Evolutionary conservation across 1,140 invertebrate genomes (phyloP).

Genomic region (Rhizoglyphus robini): DNA sequence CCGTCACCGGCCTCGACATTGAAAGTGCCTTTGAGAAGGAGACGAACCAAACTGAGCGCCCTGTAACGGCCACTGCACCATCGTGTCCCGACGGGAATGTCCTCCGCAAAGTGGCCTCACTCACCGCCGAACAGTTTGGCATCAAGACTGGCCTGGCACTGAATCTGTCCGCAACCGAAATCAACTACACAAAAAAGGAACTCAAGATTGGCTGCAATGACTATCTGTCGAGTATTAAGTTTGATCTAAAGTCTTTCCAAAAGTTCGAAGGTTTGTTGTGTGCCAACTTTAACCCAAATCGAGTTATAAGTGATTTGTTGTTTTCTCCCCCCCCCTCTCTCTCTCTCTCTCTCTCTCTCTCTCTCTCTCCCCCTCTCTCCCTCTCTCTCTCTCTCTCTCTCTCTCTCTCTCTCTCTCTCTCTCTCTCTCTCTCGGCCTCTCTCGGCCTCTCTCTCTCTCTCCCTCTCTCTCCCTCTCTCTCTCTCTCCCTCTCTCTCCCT

Average conservation of each 20-base stretch:
- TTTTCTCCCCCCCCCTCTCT: no score
- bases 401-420: no score
- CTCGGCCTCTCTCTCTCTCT: no score
- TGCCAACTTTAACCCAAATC: no score
- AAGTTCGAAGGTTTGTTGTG: background rate
- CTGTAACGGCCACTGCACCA: background rate
- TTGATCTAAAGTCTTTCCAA: background rate
- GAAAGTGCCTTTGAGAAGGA: background rate
- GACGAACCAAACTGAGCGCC: background rate
- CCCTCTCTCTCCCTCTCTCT: no score
- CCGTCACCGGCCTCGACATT: background rate
- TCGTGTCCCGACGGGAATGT: constrained; percentile 46
- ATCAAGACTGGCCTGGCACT: no score
- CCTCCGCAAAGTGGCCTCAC: constrained; percentile 63
- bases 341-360: no score
- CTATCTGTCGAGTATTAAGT: background rate
- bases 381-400: no score
- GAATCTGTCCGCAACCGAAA: constrained; percentile 62
- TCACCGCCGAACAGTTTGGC: constrained; percentile 53
- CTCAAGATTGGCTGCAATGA: background rate
- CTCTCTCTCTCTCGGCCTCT: no score
- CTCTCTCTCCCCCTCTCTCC: no score
- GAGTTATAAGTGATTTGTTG: no score
- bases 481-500: no score
- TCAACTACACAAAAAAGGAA: constrained; percentile 46